A percentile compares a stretch with the other conserved stretches of the same genome.
Evolutionary conservation across 2,888 invertebrate species (phyloP).

Genomic region (Cyclophora albipunctata): DNA sequence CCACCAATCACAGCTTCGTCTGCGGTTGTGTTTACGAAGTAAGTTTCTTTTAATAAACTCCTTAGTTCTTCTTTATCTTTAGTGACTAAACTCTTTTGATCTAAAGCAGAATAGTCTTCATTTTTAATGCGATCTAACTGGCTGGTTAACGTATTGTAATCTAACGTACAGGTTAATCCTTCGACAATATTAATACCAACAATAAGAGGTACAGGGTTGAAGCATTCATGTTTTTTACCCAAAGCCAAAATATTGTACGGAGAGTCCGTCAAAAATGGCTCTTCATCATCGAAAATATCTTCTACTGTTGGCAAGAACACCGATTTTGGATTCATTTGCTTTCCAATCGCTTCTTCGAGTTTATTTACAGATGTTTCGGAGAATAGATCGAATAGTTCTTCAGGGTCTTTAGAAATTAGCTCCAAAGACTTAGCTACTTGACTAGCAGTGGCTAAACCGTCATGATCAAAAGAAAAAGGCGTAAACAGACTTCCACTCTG

Average conservation of each 20-base stretch:
- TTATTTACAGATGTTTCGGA: conserved; percentile 38
- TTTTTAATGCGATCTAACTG: conserved; percentile 54
- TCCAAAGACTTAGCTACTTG: conserved; percentile 59
- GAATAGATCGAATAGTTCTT: conserved; percentile 44
- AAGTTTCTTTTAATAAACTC: conserved; percentile 46
- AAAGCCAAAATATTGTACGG: conserved; percentile 60
- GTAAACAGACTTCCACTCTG: conserved; percentile 57
- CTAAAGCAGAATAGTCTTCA: conserved; percentile 50
- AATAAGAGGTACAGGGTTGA: conserved; percentile 64
- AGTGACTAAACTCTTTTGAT: conserved; percentile 46
- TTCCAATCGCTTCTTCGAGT: conserved; percentile 57
- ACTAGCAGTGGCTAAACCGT: conserved; percentile 48
- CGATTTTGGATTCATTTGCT: conserved; percentile 58
- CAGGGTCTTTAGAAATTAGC: conserved; percentile 37
- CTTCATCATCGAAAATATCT: conserved; percentile 46
- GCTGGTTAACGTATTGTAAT: conserved; percentile 54
- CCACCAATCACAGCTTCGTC: conserved; percentile 58
- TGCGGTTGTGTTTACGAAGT: conserved; percentile 45
- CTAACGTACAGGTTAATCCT: conserved; percentile 62
- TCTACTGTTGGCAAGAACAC: conserved; percentile 61
- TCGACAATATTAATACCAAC: conserved; percentile 74
- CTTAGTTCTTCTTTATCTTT: conserved; percentile 40
- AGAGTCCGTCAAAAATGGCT: conserved; percentile 52
- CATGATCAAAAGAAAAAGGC: conserved; percentile 49
- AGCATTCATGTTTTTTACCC: conserved; percentile 24